Conservation (phyloP, 2,797 vertebrate species). For the Dermochelys coriacea region DNA sequence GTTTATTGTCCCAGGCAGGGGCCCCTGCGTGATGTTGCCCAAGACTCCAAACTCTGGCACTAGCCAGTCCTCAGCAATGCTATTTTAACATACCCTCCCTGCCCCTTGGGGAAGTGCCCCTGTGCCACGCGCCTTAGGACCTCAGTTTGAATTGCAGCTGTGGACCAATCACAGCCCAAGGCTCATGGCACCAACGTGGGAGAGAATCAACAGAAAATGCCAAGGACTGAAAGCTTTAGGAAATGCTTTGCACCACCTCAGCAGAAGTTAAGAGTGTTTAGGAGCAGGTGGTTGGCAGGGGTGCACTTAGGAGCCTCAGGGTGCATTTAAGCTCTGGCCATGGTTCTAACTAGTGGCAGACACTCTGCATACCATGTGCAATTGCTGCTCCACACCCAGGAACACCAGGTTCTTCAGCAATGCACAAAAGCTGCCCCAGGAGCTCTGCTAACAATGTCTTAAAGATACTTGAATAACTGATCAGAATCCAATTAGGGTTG, state of each 20-base stretch:
- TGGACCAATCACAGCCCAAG: background rate
- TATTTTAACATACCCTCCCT: background rate
- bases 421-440: background rate
- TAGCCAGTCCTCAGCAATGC: background rate
- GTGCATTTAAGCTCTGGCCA: background rate
- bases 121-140: background rate
- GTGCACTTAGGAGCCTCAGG: background rate
- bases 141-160: background rate
- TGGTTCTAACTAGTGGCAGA: background rate
- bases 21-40: background rate
- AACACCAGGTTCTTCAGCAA: background rate
- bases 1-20: background rate
- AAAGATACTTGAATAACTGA: background rate
- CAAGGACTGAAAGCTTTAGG: background rate
- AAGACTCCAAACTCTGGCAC: background rate
- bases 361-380: background rate
- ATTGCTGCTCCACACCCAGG: background rate
- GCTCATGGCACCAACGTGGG: background rate
- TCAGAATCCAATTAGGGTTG: background rate
- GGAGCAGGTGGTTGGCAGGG: too few relatives aligned
- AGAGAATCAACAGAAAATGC: background rate
- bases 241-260: background rate
- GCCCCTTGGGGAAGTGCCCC: background rate
- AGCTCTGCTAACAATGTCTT: background rate
- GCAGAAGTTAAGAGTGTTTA: background rate